Base-by-base conservation (phyloP, 2,797 vertebrate genomes). In the Chelmon rostratus region DNA sequence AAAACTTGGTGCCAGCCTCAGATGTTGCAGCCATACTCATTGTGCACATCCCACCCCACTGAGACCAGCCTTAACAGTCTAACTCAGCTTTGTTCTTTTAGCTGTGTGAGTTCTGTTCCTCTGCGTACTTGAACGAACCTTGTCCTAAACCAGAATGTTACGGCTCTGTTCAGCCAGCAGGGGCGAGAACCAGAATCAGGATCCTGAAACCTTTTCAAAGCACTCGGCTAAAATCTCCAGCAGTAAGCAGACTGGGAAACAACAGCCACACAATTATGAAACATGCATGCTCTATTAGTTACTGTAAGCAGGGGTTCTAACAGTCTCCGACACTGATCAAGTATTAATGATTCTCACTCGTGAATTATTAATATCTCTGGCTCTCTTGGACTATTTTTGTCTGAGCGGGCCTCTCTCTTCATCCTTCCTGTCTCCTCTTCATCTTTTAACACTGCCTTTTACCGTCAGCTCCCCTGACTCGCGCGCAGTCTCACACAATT, bases 351-450 rank as follows among this genome's bases (percentile, higher is more conserved):
- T 85, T 86, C 86, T 88, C 79, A 28, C 69, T 46, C 56, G 63
- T 95, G 88, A 95, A 95, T 95, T 94, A 96, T 96, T 95, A 84
- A 96, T 92, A 90, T 86, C 85, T 3, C 83, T 89, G 87, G 81
- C 92, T 90, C 86, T 84, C 81, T 84, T 80, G 52, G 84, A 91
- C 94, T 96, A 95, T 95, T 95, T 94, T 89, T 88, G 88, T 94
- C 93, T 82, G 78, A 61, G 85, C 40, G 44, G 57, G 85, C 69
- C 76, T 72, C 79, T 82, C 73, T 81, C 76, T 31, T 88, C 81
- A 65, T 82, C 81, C 82, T 78, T 86, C 76, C 87, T 72, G 77
- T 85, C 86, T 87, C 79, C 44, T 75, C 76, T 82, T 86, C 79
- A 70, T 86, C 86, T 86, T n/a, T 85, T 71, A 73, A 83, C 65